phyloP scores from a whole-genome alignment of 2,113 vertebrate genomes.

The Hiodon tergisus region DNA sequence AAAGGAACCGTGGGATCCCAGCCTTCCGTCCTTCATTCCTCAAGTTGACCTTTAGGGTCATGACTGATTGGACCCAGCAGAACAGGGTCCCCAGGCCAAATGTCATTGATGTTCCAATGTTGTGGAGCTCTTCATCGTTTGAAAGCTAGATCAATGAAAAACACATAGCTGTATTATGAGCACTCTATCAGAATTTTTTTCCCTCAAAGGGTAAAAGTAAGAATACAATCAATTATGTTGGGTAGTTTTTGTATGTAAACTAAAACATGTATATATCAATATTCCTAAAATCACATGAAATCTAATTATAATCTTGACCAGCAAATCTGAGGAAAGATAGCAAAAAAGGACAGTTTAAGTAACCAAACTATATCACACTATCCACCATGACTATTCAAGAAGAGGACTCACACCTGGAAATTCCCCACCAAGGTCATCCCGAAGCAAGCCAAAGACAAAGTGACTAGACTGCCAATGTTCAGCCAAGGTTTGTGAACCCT shows the following conservation, averaged over 20 bases:
- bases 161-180: neutral
- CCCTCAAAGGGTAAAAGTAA: neutral
- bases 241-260: neutral
- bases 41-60: constrained; percentile 80
- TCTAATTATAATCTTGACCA: neutral
- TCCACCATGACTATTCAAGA: neutral
- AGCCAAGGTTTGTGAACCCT: constrained; percentile 71
- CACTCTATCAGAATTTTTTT: neutral
- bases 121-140: constrained; percentile 67
- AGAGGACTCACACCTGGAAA: constrained; percentile 74
- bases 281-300: neutral
- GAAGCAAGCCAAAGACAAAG: constrained; percentile 70
- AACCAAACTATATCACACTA: neutral
- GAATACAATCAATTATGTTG: too few relatives aligned
- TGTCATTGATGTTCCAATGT: constrained; percentile 69
- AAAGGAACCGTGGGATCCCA: constrained; percentile 66
- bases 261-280: neutral
- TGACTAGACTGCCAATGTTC: constrained; percentile 68
- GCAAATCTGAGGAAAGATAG: neutral
- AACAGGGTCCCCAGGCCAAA: constrained; percentile 79
- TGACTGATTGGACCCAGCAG: constrained; percentile 83
- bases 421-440: constrained; percentile 90
- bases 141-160: constrained; percentile 60
- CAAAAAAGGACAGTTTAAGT: neutral
- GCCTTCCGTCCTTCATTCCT: constrained; percentile 71